Conservation (phyloP, 2,113 vertebrate species). For the Drymodes brunneopygia region DNA sequence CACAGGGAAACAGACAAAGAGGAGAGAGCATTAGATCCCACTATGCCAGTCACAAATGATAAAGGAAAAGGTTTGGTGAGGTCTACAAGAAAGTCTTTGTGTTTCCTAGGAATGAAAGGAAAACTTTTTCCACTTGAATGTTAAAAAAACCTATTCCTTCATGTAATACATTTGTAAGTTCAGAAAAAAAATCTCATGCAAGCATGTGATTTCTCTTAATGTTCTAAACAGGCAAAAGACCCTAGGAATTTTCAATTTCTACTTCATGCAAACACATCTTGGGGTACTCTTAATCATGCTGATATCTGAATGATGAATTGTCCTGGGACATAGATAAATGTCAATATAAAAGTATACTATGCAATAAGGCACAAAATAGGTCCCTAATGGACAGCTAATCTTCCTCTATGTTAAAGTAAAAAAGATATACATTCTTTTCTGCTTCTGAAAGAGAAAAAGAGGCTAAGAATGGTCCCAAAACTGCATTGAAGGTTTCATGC, state of each 20-base stretch:
- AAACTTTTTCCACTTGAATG: not conserved
- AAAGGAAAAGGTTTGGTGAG: not conserved
- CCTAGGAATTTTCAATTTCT: not conserved
- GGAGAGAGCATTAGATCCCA: not conserved
- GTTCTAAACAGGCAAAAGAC: not conserved
- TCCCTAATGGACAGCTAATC: not conserved
- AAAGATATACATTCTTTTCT: not conserved
- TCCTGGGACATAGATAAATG: not conserved
- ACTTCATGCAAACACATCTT: not conserved
- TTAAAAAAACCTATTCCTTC: not conserved
- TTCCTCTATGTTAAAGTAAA: not conserved
- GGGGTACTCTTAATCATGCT: not conserved
- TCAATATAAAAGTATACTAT: not conserved
- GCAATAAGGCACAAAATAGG: not conserved
- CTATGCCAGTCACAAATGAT: not conserved
- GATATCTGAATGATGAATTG: not conserved
- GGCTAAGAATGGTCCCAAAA: not conserved
- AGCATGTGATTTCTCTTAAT: not conserved
- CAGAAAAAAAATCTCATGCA: not conserved
- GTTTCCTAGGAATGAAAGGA: not conserved
- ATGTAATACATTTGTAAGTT: not conserved
- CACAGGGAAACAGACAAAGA: not conserved
- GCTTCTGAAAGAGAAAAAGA: not conserved
- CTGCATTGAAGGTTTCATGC: not conserved
- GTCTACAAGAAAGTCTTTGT: not conserved